Base-by-base conservation (phyloP, 2,797 vertebrate genomes). In the Margarornis squamiger region DNA sequence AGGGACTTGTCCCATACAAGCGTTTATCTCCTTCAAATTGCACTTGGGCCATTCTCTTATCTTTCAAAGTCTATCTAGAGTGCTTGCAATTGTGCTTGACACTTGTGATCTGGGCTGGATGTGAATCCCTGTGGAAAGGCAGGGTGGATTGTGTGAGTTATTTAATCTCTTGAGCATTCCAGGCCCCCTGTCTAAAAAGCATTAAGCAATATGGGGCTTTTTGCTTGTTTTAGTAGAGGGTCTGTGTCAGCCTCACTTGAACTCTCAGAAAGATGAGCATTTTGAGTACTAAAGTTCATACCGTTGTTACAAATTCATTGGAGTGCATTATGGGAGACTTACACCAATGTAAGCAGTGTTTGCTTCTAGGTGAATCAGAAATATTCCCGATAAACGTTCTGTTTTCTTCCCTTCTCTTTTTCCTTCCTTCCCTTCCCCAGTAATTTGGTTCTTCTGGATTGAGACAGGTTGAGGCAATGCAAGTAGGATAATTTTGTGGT, bases 401-500 rank as follows among this genome's bases (percentile, higher is more conserved):
- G 5, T 34, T 90, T 93, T 77, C 30, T 72, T 76, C 21, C 15
- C 46, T 77, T 45, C 23, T 39, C 26, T 82, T 41, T 15, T 8
- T 63, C 46, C 17, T 8, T 63, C 22, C 16, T 79, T 66, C 45
- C 54, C 23, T 80, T 45, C 39, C 15, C 14, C 6, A 4, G 9
- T 89, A 61, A 59, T 59, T 82, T 68, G 58, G 30, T 72, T 71
- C n/a, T 67, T 86, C 49, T 90, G 65, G 54, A 74, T 67, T 78
- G 74, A 88, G 63, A 48, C 68, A 72, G 80, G 91, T 63, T 87
- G 77, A 82, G 72, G 51, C 89, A 91, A 48, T 57, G 65, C 30
- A 89, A 72, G 59, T 43, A 89, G 77, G 74, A 51, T 92, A 79
- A 79, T 79, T 72, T 55, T 89, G 83, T 84, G 88, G 74, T 79